phyloP scores from a whole-genome alignment of 2,113 vertebrate genomes.

The Pituophis catenifer region DNA sequence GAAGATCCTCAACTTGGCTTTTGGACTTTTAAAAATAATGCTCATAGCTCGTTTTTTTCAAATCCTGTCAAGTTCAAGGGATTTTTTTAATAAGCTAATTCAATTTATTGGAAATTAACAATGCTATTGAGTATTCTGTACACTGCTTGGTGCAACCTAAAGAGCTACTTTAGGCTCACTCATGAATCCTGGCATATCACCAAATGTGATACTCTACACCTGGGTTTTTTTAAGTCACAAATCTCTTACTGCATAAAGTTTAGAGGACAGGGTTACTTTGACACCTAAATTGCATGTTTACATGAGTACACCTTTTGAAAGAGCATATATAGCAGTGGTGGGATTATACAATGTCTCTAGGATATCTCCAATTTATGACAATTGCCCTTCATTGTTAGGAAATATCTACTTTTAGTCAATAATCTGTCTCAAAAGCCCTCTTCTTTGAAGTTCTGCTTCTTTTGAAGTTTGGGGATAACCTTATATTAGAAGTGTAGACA shows the following conservation, averaged over 20 bases:
- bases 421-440: background rate
- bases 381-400: background rate
- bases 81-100: background rate
- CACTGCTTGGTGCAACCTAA: background rate
- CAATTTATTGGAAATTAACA: background rate
- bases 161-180: background rate
- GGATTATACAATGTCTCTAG: background rate
- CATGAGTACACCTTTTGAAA: background rate
- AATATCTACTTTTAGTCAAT: background rate
- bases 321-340: background rate
- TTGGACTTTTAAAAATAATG: background rate
- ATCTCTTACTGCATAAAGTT: background rate
- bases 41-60: background rate
- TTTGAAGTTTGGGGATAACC: background rate
- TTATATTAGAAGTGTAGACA: background rate
- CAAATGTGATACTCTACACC: background rate
- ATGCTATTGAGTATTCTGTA: background rate
- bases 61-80: too few relatives aligned
- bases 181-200: background rate
- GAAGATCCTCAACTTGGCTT: background rate
- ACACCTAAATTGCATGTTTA: background rate
- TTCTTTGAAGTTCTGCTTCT: background rate
- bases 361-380: background rate
- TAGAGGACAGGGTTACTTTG: background rate
- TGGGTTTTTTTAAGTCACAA: background rate